Evolutionary conservation across 2,797 vertebrate species (phyloP).

Genomic region (Bryconaethiops microstoma): DNA sequence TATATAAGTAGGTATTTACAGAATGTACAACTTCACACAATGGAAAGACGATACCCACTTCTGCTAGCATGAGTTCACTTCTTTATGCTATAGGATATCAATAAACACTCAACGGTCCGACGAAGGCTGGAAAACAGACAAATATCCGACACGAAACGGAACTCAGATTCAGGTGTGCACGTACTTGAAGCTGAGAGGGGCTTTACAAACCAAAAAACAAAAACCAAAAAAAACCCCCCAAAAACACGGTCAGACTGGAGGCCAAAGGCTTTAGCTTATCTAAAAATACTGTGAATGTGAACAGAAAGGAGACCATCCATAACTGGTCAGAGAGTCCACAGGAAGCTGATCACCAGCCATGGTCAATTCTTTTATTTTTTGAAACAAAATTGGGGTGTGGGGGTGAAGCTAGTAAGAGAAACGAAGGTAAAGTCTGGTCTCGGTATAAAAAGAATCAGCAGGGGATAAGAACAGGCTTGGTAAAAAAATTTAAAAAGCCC

Average conservation of each 20-base stretch:
- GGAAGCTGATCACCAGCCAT: background rate
- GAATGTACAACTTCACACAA: slow-evolving; percentile 65
- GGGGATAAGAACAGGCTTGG: background rate
- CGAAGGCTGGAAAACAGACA: background rate
- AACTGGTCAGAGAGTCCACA: background rate
- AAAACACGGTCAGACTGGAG: background rate
- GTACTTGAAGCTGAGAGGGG: background rate
- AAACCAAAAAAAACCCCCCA: no score
- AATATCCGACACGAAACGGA: background rate
- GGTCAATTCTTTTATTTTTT: background rate
- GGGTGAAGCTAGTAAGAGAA: background rate
- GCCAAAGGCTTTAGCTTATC: slow-evolving; percentile 35
- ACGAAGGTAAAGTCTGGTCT: background rate
- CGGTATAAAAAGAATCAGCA: background rate
- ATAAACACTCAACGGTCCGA: slow-evolving; percentile 10
- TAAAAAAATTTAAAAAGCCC: background rate
- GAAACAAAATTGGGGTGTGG: no score
- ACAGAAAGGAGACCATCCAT: background rate
- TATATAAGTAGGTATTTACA: slow-evolving; percentile 81
- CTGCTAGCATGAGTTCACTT: slow-evolving; percentile 26
- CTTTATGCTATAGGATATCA: slow-evolving; percentile 9
- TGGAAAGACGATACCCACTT: slow-evolving; percentile 27
- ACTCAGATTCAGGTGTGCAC: slow-evolving; percentile 18
- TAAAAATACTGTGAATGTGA: slow-evolving; percentile 22
- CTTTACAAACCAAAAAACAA: background rate